Evolutionary conservation across 2,113 vertebrate genomes (phyloP).

Genomic region (Serilophus lunatus): DNA sequence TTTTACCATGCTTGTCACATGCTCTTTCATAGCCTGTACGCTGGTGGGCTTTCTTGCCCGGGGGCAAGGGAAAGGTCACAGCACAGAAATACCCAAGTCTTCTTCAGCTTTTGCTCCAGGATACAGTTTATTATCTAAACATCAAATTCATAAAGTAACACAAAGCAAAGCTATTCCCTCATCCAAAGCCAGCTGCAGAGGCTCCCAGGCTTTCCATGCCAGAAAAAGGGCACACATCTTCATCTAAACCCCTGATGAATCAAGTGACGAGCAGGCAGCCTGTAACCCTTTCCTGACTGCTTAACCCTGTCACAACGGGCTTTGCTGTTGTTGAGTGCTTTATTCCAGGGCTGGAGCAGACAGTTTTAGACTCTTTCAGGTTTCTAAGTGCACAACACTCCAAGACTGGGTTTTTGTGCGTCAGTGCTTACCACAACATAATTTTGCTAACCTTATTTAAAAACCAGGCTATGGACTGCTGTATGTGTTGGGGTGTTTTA

Average conservation of each 20-base stretch:
- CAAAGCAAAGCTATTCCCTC: conserved; percentile 47
- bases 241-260: conserved; percentile 18
- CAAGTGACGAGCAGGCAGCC: conserved; percentile 28
- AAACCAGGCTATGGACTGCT: not conserved
- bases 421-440: not conserved
- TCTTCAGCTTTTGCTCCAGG: not conserved
- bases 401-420: not conserved
- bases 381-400: not conserved
- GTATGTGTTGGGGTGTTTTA: not conserved
- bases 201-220: conserved; percentile 28
- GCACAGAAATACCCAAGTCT: conserved; percentile 31
- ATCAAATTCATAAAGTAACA: conserved; percentile 51
- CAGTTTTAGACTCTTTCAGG: not conserved
- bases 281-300: conserved; percentile 42
- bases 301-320: not conserved
- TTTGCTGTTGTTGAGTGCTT: not conserved
- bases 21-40: not conserved
- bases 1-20: not conserved
- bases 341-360: not conserved
- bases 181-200: conserved; percentile 51
- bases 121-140: conserved; percentile 50
- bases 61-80: conserved; percentile 37
- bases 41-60: conserved; percentile 38
- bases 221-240: conserved; percentile 62
- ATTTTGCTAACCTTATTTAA: not conserved